phyloP scores from a whole-genome alignment of 2,888 invertebrate species.

The Syrista parreyssii region DNA sequence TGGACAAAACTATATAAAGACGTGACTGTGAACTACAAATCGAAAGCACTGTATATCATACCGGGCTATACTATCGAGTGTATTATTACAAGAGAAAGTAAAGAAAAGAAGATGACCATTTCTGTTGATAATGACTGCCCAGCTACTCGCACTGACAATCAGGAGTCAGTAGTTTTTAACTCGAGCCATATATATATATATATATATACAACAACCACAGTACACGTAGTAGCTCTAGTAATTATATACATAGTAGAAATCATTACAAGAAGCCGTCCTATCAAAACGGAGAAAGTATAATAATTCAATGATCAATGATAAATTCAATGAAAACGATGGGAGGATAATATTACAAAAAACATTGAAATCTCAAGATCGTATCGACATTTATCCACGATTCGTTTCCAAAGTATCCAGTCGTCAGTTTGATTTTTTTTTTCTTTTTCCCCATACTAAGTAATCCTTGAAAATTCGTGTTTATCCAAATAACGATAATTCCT shows the following conservation, averaged over 20 bases:
- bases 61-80: neutral
- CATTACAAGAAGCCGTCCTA: neutral
- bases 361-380: neutral
- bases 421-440: no score
- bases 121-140: neutral
- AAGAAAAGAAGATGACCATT: neutral
- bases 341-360: neutral
- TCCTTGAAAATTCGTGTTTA: neutral
- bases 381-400: fast-evolving
- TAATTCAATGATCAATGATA: neutral
- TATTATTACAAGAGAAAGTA: neutral
- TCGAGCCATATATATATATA: neutral
- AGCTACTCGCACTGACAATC: neutral
- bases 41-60: neutral
- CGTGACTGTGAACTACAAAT: neutral
- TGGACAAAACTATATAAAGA: neutral
- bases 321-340: neutral
- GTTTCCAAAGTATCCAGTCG: neutral
- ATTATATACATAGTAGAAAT: neutral
- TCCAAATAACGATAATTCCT: neutral
- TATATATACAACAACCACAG: neutral
- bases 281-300: neutral
- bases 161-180: neutral
- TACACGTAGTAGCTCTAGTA: no score
- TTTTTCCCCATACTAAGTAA: neutral